Base-by-base conservation (phyloP, 2,797 vertebrate genomes). In the Myotis pilosus region DNA sequence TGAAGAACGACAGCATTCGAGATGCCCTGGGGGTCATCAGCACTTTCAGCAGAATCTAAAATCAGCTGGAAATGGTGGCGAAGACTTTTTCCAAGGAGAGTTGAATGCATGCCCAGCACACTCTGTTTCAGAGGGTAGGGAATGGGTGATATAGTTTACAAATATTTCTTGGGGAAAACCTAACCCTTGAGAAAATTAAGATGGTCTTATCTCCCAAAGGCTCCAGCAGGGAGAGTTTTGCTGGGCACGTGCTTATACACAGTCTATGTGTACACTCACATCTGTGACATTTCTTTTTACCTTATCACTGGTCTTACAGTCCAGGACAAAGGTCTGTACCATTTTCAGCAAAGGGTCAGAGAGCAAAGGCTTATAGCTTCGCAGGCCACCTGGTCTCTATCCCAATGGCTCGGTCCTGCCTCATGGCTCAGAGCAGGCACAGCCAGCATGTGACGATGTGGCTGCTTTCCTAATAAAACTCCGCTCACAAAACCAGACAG, bases 221-320 rank as follows among this genome's bases (percentile, higher is more conserved):
- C 64, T 36, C 38, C 64, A 22, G 17, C 64, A n/a, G 0, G 38
- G 64, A 57, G 9, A 6, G 22, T 47, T 17, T 3, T 30, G 25
- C 49, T 5, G 22, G 6, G 1, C 23, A 15, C 0, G 0, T 6
- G 20, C 13, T 8, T 8, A 25, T 6, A 5, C 2, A 51, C 0
- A 4, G 55, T 5, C 1, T 11, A 9, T 2, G 3, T 3, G 19
- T 5, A 8, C 0, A 7, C 8, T 53, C 44, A n/a, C 30, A 16
- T 8, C 47, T 9, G 30, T 13, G 38, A 41, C 16, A 12, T 47
- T 49, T 76, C 91, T 53, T 10, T 30, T 11, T 41, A 71, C 41
- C 41, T 72, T n/a, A 17, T 23, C 38, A 44, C 8, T 1, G n/a
- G 28, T 11, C 30, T 79, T 30, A 57, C 5, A 16, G 74, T 38